Base-by-base conservation (phyloP, 2,888 invertebrate genomes). In the Agrochola lota region DNA sequence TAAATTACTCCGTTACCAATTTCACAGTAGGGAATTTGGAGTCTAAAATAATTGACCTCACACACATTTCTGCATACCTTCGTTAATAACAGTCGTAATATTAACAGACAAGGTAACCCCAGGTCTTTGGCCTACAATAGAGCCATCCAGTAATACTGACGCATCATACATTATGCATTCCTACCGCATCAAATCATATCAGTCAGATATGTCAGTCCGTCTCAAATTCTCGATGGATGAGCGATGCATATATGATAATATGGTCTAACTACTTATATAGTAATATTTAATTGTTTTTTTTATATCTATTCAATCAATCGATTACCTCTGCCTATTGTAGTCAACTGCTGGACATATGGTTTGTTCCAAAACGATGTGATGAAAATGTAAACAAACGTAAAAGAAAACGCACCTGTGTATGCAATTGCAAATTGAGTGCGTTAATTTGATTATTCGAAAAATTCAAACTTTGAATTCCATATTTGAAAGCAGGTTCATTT, bases 91-190 rank as follows among this genome's bases (percentile, higher is more conserved):
- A 72, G 59, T n/a, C 35, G 20, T n/a, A n/a, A 62, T 62, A 49
- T 40, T 15, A 17, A 20, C 26, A 20, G 17, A 40, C 55, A 46
- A 66, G 68, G 62, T 80, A 64, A 80, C 49, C 49, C 2, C 55
- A 66, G 75, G 81, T 68, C 67, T 49, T 67, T 67, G 67, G 2
- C 75, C 75, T 57, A 81, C 26, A 81, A 79, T 11, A 78, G 17
- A 67, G 15, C 43, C 71, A 20, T 46, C 67, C 49, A 72, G 40
- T 40, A 17, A 46, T n/a, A 40, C 49, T 59, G 68, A 74, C 63
- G 76, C 60, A 62, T 77, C 55, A 66, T 66, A 46, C 57, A 81
- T 81, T 81, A 77, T 71, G 77, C 59, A 81, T 81, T 71, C 82
- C 68, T 40, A 12, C 26, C 52, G 77, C 67, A 55, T 71, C 77